Evolutionary conservation across 1,140 invertebrate species (phyloP).

Genomic region (Hypothenemus hampei): DNA sequence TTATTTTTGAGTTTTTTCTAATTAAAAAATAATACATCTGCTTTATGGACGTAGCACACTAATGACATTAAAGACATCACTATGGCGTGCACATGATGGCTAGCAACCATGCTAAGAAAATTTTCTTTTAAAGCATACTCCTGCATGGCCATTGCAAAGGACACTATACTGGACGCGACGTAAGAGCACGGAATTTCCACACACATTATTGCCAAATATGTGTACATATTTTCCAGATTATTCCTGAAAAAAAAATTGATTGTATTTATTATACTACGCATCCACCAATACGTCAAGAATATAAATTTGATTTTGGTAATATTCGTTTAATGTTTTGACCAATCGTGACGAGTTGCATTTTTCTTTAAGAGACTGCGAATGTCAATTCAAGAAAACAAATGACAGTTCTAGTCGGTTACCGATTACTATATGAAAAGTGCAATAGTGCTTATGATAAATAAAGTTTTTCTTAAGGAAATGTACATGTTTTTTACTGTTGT

Average conservation of each 20-base stretch:
- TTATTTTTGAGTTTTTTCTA: neutral
- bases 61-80: conserved; percentile 55
- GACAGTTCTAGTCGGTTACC: too few species aligned
- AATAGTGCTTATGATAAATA: too few species aligned
- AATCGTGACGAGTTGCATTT: too few species aligned
- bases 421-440: too few species aligned
- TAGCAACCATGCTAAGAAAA: conserved; percentile 39
- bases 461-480: too few species aligned
- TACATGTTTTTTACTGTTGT: too few species aligned
- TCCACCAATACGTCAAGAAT: too few species aligned
- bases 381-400: too few species aligned
- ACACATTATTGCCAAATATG: conserved; percentile 50
- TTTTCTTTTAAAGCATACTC: conserved; percentile 45
- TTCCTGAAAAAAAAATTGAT: conserved; percentile 31
- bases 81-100: conserved; percentile 51
- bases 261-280: too few species aligned
- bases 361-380: too few species aligned
- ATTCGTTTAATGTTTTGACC: too few species aligned
- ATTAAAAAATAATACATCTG: conserved; percentile 49
- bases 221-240: conserved; percentile 52
- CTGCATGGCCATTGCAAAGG: conserved; percentile 54
- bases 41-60: conserved; percentile 55
- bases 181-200: conserved; percentile 56
- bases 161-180: conserved; percentile 51
- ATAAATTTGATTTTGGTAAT: too few species aligned